These are phyloP conservation scores for Tachystola acroxantha DNA, from an alignment of 2,888 invertebrate species.

Conservation along the genomic window DNA sequence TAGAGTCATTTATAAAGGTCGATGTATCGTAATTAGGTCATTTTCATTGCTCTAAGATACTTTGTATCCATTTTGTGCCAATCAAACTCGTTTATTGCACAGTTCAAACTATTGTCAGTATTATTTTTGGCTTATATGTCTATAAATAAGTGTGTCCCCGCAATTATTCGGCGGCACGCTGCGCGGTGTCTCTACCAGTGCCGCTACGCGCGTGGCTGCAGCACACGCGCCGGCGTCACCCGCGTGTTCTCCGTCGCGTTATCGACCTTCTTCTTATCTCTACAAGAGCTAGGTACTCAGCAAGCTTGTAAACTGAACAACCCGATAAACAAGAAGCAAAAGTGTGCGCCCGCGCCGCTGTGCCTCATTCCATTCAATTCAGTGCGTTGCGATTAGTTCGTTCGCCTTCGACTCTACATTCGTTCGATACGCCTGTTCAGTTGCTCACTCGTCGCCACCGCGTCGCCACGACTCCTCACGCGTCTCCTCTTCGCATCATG, in stretches of 20 bases:
- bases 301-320: slow-evolving; percentile 31
- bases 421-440: slow-evolving; percentile 46
- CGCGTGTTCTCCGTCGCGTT: slow-evolving; percentile 36
- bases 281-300: slow-evolving; percentile 60
- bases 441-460: slow-evolving; percentile 65
- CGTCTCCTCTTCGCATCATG: slow-evolving; percentile 64
- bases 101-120: slow-evolving; percentile 52
- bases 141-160: slow-evolving; percentile 65
- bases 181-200: not conserved
- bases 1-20: no score
- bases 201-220: slow-evolving; percentile 28
- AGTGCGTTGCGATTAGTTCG: slow-evolving; percentile 56
- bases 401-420: slow-evolving; percentile 33
- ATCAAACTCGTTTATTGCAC: slow-evolving; percentile 30
- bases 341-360: slow-evolving; percentile 74
- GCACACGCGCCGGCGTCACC: slow-evolving; percentile 26
- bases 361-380: slow-evolving; percentile 65
- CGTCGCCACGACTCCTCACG: slow-evolving; percentile 55
- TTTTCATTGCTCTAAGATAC: slow-evolving; percentile 15
- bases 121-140: slow-evolving; percentile 54
- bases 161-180: slow-evolving; percentile 36
- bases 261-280: slow-evolving; percentile 67
- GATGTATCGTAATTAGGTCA: slow-evolving; percentile 13
- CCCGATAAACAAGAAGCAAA: slow-evolving; percentile 72
- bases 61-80: slow-evolving; percentile 12